Conservation (phyloP, 2,888 invertebrate species). For the Germaria angustata region DNA sequence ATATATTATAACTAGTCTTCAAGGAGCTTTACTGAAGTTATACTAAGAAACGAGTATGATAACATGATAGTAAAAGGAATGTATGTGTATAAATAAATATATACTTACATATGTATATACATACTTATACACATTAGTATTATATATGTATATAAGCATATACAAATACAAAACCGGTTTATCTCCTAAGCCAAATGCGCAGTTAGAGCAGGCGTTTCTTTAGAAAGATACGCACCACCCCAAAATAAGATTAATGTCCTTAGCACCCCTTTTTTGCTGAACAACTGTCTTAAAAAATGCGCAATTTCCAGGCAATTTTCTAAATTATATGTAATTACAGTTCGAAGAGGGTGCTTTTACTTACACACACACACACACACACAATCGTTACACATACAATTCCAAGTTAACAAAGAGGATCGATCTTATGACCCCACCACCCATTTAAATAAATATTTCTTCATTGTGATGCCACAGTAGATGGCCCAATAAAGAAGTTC, state of each 20-base stretch:
- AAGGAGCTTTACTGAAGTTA: too few relatives aligned
- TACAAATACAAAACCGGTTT: slow-evolving; percentile 55
- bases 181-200: slow-evolving; percentile 49
- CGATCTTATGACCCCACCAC: slow-evolving; percentile 58
- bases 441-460: slow-evolving; percentile 14
- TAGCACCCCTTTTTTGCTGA: slow-evolving; percentile 22
- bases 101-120: too few relatives aligned
- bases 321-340: slow-evolving; percentile 15
- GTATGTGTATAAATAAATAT: too few relatives aligned
- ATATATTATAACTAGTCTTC: too few relatives aligned
- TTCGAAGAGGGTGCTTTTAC: slow-evolving; percentile 48
- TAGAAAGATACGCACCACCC: slow-evolving; percentile 37
- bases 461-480: background rate
- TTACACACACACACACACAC: background rate
- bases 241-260: background rate
- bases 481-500: slow-evolving; percentile 41
- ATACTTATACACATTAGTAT: too few relatives aligned
- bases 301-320: slow-evolving; percentile 38
- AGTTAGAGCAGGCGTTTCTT: slow-evolving; percentile 50
- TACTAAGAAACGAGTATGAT: too few relatives aligned
- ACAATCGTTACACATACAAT: background rate
- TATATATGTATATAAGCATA: too few relatives aligned
- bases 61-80: too few relatives aligned
- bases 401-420: slow-evolving; percentile 6
- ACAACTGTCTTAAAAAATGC: slow-evolving; percentile 51